Base-by-base conservation (phyloP, 1,140 invertebrate genomes). In the Drosophila trapezifrons region DNA sequence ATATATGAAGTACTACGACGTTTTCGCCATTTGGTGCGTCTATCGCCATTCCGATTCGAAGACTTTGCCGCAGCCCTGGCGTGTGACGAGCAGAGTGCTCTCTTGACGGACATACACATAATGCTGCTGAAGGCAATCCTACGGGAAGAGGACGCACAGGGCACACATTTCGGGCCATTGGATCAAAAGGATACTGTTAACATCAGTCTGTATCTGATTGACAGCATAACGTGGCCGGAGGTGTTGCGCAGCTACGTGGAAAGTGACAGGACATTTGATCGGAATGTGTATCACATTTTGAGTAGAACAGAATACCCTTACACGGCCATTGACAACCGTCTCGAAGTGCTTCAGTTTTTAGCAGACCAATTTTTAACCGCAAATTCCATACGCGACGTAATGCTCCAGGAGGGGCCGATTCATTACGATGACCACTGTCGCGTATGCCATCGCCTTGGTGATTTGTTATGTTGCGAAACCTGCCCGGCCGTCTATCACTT, bases 151-250 rank as follows among this genome's bases (percentile, higher is more conserved):
- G 98, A 99, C 92, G 95, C 95, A 1, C 97, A 98, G 92, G 97
- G 97, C 87, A 98, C 98, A 17, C 96, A 97, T 91, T 99, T 98
- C 93, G 98, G 98, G 51, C 97, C 98, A 13, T 92, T 98, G 56
- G 98, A 99, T 93, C 96, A 98, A 84, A 99, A 99, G 93, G 98
- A 99, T 92, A 98, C 97, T 92, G 96, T 99, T 0, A 99, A 99
- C 92, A 96, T 98, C 56, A 95, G 96, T 72, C 93, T 99, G 18
- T 99, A 96, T 93, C 95, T 98, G 89, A 95, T 98, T 71, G 98
- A 99, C 94, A 93, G 96, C 45, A 95, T 99, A 93, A 98, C 98
- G 40, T 99, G 98, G 98, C 96, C 98, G 47, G 98, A 99, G 93
- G 95, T 96, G 47, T 92, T 99, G 55, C 93, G 97, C 79, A 94